Evolutionary conservation across 2,888 invertebrate species (phyloP).

Genomic region (Drymonia ruficornis): DNA sequence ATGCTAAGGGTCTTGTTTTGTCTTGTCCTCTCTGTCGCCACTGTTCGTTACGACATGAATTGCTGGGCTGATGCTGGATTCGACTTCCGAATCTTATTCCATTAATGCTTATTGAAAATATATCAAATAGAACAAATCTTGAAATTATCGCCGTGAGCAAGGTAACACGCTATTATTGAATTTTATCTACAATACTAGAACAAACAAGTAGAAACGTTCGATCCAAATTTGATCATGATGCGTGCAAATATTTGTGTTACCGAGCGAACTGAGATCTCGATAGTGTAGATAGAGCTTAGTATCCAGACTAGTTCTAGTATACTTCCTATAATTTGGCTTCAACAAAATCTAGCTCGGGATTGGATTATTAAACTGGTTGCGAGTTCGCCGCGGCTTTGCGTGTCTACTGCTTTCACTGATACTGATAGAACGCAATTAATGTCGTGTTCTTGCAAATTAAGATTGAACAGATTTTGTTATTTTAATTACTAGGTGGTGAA

Average conservation of each 20-base stretch:
- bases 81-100: too few relatives aligned
- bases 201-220: slow-evolving; percentile 15
- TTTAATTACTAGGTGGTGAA: slow-evolving; percentile 5
- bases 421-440: slow-evolving; percentile 41
- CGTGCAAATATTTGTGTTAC: slow-evolving; percentile 36
- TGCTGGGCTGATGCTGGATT: too few relatives aligned
- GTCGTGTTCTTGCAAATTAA: slow-evolving; percentile 33
- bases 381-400: slow-evolving; percentile 38
- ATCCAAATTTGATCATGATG: slow-evolving; percentile 28
- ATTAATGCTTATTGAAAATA: not conserved
- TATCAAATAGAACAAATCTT: too few relatives aligned
- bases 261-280: slow-evolving; percentile 17
- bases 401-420: slow-evolving; percentile 53
- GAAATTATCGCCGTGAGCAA: too few relatives aligned
- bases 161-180: not conserved
- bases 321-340: slow-evolving; percentile 65
- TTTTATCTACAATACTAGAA: not conserved
- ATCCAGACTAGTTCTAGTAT: not conserved
- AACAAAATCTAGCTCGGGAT: slow-evolving; percentile 53
- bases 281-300: slow-evolving; percentile 18
- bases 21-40: too few relatives aligned
- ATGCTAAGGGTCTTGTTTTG: too few relatives aligned
- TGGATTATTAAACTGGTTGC: slow-evolving; percentile 52
- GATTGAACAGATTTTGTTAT: slow-evolving; percentile 8
- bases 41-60: too few relatives aligned